phyloP scores from a whole-genome alignment of 2,888 invertebrate genomes.

The Ennomos quercinarius region DNA sequence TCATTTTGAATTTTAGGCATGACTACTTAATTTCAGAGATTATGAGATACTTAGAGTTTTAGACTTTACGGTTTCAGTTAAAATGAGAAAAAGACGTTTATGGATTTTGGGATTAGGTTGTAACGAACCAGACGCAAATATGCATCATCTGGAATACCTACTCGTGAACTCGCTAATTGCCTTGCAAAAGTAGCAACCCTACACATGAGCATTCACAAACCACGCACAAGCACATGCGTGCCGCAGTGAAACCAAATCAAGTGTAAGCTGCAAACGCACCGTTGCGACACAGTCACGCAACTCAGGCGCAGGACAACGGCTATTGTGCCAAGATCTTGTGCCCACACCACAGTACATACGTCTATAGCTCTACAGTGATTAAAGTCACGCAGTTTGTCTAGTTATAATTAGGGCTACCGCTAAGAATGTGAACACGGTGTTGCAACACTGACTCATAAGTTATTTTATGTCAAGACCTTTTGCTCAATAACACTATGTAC shows the following conservation, averaged over 20 bases:
- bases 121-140: no score
- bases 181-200: constrained; percentile 22
- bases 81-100: no score
- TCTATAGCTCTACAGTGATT: constrained; percentile 8
- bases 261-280: constrained; percentile 71
- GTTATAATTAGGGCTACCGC: constrained; percentile 12
- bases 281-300: constrained; percentile 63
- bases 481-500: no score
- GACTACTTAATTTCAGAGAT: no score
- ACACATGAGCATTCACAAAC: constrained; percentile 45
- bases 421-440: not conserved
- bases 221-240: constrained; percentile 58
- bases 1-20: no score
- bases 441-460: no score
- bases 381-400: constrained; percentile 11
- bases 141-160: no score
- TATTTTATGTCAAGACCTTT: no score
- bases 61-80: no score
- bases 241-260: constrained; percentile 66
- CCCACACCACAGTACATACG: constrained; percentile 10
- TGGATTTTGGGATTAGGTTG: no score
- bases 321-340: constrained; percentile 42
- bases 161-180: no score
- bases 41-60: no score
- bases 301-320: constrained; percentile 41